Conservation (phyloP, 2,888 invertebrate genomes). For the Chelonus formosanus region DNA sequence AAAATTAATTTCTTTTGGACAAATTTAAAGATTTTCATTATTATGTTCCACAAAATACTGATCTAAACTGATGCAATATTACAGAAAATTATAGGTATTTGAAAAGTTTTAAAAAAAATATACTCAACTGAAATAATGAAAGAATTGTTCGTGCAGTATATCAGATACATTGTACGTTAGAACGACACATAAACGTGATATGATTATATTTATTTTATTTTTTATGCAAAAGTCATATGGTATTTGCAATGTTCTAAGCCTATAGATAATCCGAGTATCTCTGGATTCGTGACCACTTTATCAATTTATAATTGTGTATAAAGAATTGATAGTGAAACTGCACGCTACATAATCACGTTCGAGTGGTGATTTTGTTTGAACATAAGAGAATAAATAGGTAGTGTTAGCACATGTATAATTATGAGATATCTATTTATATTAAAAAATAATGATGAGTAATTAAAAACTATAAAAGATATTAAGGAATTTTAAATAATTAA, state of each 20-base stretch:
- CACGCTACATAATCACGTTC: constrained; percentile 42
- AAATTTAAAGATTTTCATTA: too few relatives aligned
- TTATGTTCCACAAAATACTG: too few relatives aligned
- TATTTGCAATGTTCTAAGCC: neutral
- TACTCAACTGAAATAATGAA: too few relatives aligned
- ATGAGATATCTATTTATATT: neutral
- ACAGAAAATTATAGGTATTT: too few relatives aligned
- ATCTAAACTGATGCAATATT: too few relatives aligned
- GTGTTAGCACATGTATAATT: constrained; percentile 8
- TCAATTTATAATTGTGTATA: constrained; percentile 53
- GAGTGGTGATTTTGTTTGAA: constrained; percentile 17
- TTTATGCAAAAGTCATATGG: too few relatives aligned
- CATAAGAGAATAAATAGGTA: constrained; percentile 19
- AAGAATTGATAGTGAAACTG: constrained; percentile 44
- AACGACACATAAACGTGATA: too few relatives aligned
- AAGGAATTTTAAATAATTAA: constrained; percentile 36
- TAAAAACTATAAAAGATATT: neutral
- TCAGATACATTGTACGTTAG: too few relatives aligned
- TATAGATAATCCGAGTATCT: constrained; percentile 51
- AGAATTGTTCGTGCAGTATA: too few relatives aligned
- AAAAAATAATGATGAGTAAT: neutral
- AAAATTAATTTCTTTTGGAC: too few relatives aligned
- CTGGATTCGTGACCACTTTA: constrained; percentile 48
- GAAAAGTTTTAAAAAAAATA: too few relatives aligned
- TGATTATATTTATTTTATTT: too few relatives aligned